Evolutionary conservation across 2,797 vertebrate genomes (phyloP), one percentile per base, ranked within the genome.

Genomic region (Channa striata): DNA sequence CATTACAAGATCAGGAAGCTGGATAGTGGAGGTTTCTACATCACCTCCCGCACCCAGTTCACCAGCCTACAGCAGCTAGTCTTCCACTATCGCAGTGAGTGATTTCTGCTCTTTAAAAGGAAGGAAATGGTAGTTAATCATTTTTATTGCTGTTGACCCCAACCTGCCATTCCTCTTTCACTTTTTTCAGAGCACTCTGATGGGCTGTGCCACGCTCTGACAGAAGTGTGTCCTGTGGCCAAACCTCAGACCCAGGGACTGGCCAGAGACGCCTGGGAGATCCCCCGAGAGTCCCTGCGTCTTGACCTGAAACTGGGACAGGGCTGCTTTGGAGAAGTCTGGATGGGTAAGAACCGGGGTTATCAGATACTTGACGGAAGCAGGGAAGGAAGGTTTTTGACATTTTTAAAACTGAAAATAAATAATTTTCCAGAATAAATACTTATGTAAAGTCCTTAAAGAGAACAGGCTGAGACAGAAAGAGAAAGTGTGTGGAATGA

Each of bases 1-100:
- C 97, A 99, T 92, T 99, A 99, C 93, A 99, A 99, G 91, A 99
- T 97, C 93, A 95, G 97, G 74, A 99, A 98, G 90, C 91, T 99
- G 93, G 97, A 99, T 87, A 98, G 95, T 0, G 97, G 97, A 0
- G 97, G 97, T 36, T 99, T 99, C 93, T 99, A 99, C 90, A 99
- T 99, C 91, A 98, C 97, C 12, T 97, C 97, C 4, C 96, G 97
- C 66, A 98, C 97, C 10, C 97, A 98, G 92, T 99, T 99, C 93
- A 95, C 89, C 93, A 97, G 95, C 76, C 94, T 99, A 66, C 97
- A 98, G 93, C 97, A 99, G 91, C 93, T 99, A 34, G 97, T 98
- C 88, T 95, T 96, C 87, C 97, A 99, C 92, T 99, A 99, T 83
- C 96, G 96, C 92, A 97, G 97, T 99, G 92, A 93, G 97, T 93